Evolutionary conservation across 2,888 invertebrate species (phyloP).

Genomic region (Formica aserva): DNA sequence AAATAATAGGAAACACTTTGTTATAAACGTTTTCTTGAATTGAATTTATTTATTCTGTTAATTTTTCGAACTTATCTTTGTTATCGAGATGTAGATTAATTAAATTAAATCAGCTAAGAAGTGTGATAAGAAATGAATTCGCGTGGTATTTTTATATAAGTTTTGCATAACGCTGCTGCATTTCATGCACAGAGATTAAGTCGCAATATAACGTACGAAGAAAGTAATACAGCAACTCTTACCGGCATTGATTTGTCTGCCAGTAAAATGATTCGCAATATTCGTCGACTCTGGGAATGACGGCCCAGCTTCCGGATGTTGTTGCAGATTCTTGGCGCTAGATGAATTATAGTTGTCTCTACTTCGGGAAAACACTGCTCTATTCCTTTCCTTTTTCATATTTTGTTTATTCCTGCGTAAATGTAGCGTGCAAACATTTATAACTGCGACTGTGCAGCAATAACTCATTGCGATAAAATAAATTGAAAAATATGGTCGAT

Average conservation of each 20-base stretch:
- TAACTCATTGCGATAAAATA: conserved; percentile 41
- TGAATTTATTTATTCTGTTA: not conserved
- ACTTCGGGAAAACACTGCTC: not conserved
- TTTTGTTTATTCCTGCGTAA: conserved; percentile 51
- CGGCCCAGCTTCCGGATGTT: conserved; percentile 30
- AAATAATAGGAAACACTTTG: not conserved
- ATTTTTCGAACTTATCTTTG: not conserved
- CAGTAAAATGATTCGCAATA: conserved; percentile 9
- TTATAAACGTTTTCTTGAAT: not conserved
- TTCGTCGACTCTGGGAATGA: not conserved
- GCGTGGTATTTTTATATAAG: not conserved
- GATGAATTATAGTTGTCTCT: conserved; percentile 15
- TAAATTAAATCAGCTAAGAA: not conserved
- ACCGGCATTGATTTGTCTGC: conserved; percentile 38
- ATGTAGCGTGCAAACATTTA: conserved; percentile 36
- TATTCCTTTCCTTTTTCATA: conserved; percentile 1
- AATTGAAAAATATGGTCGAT: conserved; percentile 27
- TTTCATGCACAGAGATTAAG: conserved; percentile 3
- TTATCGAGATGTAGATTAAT: not conserved
- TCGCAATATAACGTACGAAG: not conserved
- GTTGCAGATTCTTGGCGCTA: conserved; percentile 29
- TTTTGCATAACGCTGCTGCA: not conserved
- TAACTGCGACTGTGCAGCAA: not conserved
- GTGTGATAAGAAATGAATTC: not conserved
- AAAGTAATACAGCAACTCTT: conserved; percentile 30